Conservation (phyloP, 2,113 vertebrate species). For the Dolichotis patagonum region DNA sequence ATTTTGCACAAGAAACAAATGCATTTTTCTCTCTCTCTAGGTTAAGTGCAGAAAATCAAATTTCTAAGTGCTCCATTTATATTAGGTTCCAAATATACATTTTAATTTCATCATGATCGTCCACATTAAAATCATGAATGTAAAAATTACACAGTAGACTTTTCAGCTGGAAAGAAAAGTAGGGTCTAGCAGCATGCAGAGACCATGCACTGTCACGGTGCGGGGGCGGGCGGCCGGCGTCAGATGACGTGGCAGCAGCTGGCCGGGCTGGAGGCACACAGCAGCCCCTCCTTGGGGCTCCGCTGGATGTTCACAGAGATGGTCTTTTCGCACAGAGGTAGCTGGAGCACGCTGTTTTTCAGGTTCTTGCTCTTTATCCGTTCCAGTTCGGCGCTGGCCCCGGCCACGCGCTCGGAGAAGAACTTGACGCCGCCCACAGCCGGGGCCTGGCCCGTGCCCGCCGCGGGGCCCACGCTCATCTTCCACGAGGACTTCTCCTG, state of each 20-base stretch:
- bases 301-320: slow-evolving; percentile 99
- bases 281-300: slow-evolving; percentile 93
- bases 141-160: slow-evolving; percentile 86
- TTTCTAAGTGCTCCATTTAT: slow-evolving; percentile 89
- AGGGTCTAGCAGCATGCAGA: slow-evolving; percentile 90
- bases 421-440: slow-evolving; percentile 80
- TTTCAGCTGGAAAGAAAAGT: slow-evolving; percentile 80
- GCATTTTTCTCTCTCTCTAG: slow-evolving; percentile 79
- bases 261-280: slow-evolving; percentile 93
- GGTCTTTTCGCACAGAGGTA: slow-evolving; percentile 99
- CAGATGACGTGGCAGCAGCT: slow-evolving; percentile 98
- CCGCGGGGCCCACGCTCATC: slow-evolving; percentile 92
- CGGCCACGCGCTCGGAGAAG: slow-evolving; percentile 90
- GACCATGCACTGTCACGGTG: slow-evolving; percentile 88
- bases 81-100: slow-evolving; percentile 84
- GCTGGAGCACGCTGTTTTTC: slow-evolving; percentile 95
- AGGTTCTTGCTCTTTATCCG: slow-evolving; percentile 92
- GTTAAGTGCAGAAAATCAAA: slow-evolving; percentile 89
- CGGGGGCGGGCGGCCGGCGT: slow-evolving; percentile 82
- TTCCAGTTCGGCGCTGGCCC: slow-evolving; percentile 87
- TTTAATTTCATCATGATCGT: slow-evolving; percentile 86
- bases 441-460: slow-evolving; percentile 85
- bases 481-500: slow-evolving; percentile 96
- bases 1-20: slow-evolving; percentile 85
- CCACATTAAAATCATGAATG: slow-evolving; percentile 85